Conservation (phyloP, 2,113 vertebrate genomes). For the Phalacrocorax brasilianus region DNA sequence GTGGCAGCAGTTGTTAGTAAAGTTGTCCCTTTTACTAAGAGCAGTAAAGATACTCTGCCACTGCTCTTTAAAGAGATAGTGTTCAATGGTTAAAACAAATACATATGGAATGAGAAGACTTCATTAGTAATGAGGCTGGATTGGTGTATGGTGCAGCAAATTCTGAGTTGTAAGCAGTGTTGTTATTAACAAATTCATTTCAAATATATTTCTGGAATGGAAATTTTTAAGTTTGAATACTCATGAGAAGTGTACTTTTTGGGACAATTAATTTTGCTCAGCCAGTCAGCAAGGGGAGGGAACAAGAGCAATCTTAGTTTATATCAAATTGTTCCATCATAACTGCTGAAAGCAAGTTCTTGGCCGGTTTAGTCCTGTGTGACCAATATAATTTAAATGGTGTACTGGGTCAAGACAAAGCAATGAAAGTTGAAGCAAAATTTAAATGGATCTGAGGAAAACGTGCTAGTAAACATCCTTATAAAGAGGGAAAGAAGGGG, state of each 20-base stretch:
- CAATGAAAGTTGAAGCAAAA: not conserved
- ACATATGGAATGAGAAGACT: not conserved
- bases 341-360: not conserved
- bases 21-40: not conserved
- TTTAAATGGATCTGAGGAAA: not conserved
- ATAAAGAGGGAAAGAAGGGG: not conserved
- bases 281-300: not conserved
- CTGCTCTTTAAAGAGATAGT: not conserved
- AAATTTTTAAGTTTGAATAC: not conserved
- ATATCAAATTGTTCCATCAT: not conserved
- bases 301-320: not conserved
- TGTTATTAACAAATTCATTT: not conserved
- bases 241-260: not conserved
- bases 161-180: not conserved
- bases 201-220: not conserved
- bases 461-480: not conserved
- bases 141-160: not conserved
- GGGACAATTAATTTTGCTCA: not conserved
- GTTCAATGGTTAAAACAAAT: not conserved
- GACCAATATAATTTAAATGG: not conserved
- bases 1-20: not conserved
- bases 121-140: not conserved
- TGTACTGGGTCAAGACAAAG: not conserved
- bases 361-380: not conserved
- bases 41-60: not conserved